Evolutionary conservation across 2,113 vertebrate genomes (phyloP), one percentile per base, ranked within the genome.

Genomic region (Brachypodius melanocephalos): DNA sequence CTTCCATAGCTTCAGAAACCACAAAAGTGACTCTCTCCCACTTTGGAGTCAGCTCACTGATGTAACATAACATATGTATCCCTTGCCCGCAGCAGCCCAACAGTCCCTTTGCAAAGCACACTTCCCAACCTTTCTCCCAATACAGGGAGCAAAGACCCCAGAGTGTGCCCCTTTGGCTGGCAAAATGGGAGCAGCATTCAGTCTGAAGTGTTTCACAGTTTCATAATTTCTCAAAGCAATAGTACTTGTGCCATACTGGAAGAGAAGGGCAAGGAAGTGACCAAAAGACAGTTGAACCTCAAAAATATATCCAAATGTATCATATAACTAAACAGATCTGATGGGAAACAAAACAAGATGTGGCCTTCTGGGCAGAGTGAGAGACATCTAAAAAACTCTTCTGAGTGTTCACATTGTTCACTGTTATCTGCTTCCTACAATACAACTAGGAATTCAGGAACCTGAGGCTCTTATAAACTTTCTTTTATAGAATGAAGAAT

Each of bases 41-140:
- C 28, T 74, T 6, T 21, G 45, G 19, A 59, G 58, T 38, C 26
- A 96, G 24, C 5, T 49, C 49, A 65, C 3, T 24, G 20, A 25
- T 54, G 17, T 3, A 89, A 75, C 31, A 10, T 12, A 78, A 61
- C 34, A 31, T 7, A 7, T 16, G 43, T 61, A 55, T n/a, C 36
- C 66, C 26, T 19, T 42, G 21, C 12, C 11, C 42, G 15, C 38
- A 52, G 3, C 17, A 90, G 9, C 32, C 34, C 29, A 79, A 19
- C 2, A 91, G 49, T 19, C 46, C 45, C 0, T 0, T 0, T 36
- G 29, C 57, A 91, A 81, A 67, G 43, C 55, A 46, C 0, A 0
- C 18, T 59, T 83, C 45, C 31, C 61, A 81, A 10, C 17, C 19
- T 36, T 49, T 61, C 48, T 54, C 42, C 42, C 38, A 93, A 0